Base-by-base conservation (phyloP, 1,140 invertebrate genomes). In the Drosophila murphyi region DNA sequence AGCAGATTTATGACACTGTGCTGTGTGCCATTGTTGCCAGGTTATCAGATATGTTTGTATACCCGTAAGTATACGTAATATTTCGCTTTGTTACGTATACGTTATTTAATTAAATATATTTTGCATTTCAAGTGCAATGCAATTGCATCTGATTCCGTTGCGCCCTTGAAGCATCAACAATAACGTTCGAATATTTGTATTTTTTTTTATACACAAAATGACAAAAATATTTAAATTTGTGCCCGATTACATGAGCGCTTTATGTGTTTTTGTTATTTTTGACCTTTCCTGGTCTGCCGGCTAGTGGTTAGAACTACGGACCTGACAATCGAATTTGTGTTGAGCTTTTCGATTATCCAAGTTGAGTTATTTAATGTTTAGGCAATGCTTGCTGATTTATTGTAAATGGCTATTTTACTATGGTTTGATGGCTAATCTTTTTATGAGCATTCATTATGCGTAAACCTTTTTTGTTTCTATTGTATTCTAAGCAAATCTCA, bases 1-100 rank as follows among this genome's bases (percentile, higher is more conserved):
- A 60, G 45, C 39, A 78, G 75, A 90, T 90, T 90, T 90, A 90
- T 76, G 78, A 81, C 80, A 39, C 70, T 90, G 88, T 90, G 87
- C 72, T 87, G 81, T 83, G 64, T 20, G 54, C 82, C 82, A 90
- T 90, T 90, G 88, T 90, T 88, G 54, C 41, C 56, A 35, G 5
- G 77, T 77, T 85, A 85, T 85, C 83, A 87, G 69, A 80, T 80
- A 76, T 65, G 79, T 78, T 72, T 79, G 52, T 51, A 60, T 35
- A 48, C 45, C 47, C 63, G 57, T 62, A 70, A 64, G 83, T 88
- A 88, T 85, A 85, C 77, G 81, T 85, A 85, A 85, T 85, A 77
- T 80, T 56, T 62, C 29, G 29, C 6, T 10, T 64, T 52, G 68
- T 80, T 85, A 85, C 68, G 69, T 74, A 70, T 55, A 74, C 56